phyloP scores from a whole-genome alignment of 2,888 invertebrate species.

The Campoletis raptor region DNA sequence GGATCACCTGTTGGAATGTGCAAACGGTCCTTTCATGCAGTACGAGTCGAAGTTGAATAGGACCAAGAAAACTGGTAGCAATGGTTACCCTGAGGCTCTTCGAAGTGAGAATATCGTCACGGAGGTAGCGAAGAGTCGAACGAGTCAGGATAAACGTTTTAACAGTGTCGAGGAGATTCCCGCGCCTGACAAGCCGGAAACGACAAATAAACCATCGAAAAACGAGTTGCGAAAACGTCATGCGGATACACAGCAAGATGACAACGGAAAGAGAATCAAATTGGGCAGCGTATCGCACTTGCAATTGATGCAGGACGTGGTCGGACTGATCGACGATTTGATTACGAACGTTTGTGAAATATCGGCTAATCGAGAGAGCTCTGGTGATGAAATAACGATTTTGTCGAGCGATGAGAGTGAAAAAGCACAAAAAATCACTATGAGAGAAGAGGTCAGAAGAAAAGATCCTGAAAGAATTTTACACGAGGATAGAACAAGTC shows the following conservation, averaged over 20 bases:
- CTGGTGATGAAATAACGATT: conserved; percentile 77
- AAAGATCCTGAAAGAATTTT: conserved; percentile 38
- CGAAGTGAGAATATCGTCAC: conserved; percentile 66
- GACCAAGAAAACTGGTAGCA: conserved; percentile 71
- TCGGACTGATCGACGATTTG: conserved; percentile 81
- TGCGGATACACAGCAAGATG: conserved; percentile 69
- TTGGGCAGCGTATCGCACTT: conserved; percentile 79
- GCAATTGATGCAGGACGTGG: conserved; percentile 83
- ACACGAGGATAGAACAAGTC: conserved; percentile 22
- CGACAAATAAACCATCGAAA: conserved; percentile 63
- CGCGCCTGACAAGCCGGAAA: conserved; percentile 69
- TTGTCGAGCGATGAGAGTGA: conserved; percentile 81
- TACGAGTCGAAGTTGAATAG: conserved; percentile 85
- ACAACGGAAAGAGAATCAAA: conserved; percentile 79
- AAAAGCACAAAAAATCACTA: conserved; percentile 58
- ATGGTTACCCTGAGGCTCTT: conserved; percentile 61
- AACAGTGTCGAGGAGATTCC: conserved; percentile 79
- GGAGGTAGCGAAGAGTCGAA: conserved; percentile 76
- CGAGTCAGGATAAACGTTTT: conserved; percentile 71
- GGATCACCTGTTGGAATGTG: conserved; percentile 86
- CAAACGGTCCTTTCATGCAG: conserved; percentile 85
- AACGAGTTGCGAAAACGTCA: conserved; percentile 76
- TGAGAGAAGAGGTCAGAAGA: conserved; percentile 45
- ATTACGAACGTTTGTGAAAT: conserved; percentile 82
- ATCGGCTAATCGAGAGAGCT: conserved; percentile 63